phyloP scores from a whole-genome alignment of 2,797 vertebrate species.

The Spondyliosoma cantharus region DNA sequence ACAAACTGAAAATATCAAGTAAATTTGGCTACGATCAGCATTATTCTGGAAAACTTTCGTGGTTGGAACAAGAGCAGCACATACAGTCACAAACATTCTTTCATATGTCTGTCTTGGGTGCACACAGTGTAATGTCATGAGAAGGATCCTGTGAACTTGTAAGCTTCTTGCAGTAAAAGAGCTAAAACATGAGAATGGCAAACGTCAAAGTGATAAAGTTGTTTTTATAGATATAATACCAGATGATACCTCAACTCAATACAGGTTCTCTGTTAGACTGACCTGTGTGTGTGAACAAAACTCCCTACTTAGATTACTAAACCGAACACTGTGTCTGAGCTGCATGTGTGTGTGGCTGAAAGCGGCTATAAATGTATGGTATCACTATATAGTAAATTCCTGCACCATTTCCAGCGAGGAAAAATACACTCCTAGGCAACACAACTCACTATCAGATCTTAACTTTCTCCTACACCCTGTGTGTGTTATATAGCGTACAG shows the following conservation, averaged over 20 bases:
- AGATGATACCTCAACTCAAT: not conserved
- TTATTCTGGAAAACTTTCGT: slow-evolving; percentile 12
- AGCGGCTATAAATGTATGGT: not conserved
- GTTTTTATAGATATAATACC: slow-evolving; percentile 11
- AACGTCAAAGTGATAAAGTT: not conserved
- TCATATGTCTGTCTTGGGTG: slow-evolving; percentile 3
- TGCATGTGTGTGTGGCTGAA: slow-evolving; percentile 1
- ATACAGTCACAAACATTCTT: not conserved
- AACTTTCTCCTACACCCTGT: not conserved
- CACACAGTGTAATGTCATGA: slow-evolving; percentile 5
- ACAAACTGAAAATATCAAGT: not conserved
- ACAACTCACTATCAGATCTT: not conserved
- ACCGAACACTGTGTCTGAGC: not conserved
- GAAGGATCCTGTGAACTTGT: slow-evolving; percentile 37
- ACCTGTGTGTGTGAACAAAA: not conserved
- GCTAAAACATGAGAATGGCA: not conserved
- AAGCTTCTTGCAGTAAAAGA: slow-evolving; percentile 25
- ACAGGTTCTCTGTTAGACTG: too few species aligned
- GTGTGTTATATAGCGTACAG: not conserved
- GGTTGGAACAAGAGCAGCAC: not conserved
- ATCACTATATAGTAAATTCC: slow-evolving; percentile 20
- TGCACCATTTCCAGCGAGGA: slow-evolving; percentile 7
- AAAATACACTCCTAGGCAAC: not conserved
- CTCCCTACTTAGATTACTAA: not conserved
- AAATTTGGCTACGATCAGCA: not conserved